Base-by-base conservation (phyloP, 2,888 invertebrate genomes). In the Phorcus lineatus region DNA sequence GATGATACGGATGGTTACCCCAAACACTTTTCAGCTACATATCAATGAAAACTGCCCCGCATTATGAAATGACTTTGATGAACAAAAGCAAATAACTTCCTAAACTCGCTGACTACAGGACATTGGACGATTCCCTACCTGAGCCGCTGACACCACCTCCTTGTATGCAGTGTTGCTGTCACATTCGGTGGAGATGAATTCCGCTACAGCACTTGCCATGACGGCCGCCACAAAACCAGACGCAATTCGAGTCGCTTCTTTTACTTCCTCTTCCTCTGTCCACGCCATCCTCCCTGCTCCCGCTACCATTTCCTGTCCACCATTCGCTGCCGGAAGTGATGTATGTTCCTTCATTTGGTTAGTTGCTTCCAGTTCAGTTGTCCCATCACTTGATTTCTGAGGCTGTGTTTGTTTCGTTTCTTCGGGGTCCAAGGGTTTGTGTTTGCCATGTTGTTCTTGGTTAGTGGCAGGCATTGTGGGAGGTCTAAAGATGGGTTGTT, bases 141-240 rank as follows among this genome's bases (percentile, higher is more conserved):
- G 85, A n/a, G 84, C 84, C 13, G 81, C 80, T 3, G 81, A 80
- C 9, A 84, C 74, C 11, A 76, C n/a, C 24, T 76, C 77, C 7
- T 75, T 74, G 19, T 76, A 78, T 11, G 54, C 22, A 31, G 70
- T 70, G 57, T 79, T 80, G 13, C 80, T 80, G 22, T 80, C 81
- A 40, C 74, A 81, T 31, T 84, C 84, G 11, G 67, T 53, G 9
- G 82, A 57, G 36, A 87, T 80, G 62, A 81, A 86, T 24, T 86
- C 83, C 4, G 86, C 86, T 40, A 86, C 81, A 2, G 86, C 85
- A 19, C 78, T 78, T 3, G 86, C 87, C 82, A 87, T 62, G n/a
- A 85, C 77, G n/a, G 86, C 80, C 0, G 86, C 84, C 67, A 86
- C 86, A 57, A 87, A 87, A 4, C 82, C 80, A 3, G 85, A 83